Base-by-base conservation (phyloP, 1,140 invertebrate species). In the Cepaea nemoralis region DNA sequence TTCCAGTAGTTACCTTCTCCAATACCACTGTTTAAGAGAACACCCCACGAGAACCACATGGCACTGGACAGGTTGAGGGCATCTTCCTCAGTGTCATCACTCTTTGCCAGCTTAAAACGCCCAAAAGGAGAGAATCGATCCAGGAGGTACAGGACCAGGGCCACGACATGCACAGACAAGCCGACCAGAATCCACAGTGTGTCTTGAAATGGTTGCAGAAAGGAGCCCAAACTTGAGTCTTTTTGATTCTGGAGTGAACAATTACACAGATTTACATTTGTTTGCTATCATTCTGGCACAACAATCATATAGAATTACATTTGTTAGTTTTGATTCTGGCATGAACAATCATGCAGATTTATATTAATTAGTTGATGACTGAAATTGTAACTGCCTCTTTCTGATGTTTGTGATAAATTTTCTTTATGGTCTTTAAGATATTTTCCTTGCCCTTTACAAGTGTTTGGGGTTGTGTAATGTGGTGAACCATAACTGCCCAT, bases 11-110 rank as follows among this genome's bases (percentile, higher is more conserved):
- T 67, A 95, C 98, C 98, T 96, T 99, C 98, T 81, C 98, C 98
- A 88, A 99, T 99, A 37, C 98, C 98, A 90, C 96, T 98, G 92
- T 99, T 99, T 6, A 99, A 93, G 2, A 99, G 93, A 39, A 99
- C 98, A 74, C 98, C 98, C 98, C 98, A 99, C 71, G 98, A 97
- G 93, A 99, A 99, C 98, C 99, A 99, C 90, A 99, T 98, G 24
- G 99, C 98, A 89, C 97, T 98, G 35, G 97, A 99, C 45, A 99
- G 93, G 92, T 99, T 99, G 1, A 99, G 93, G 22, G 98, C 97
- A 91, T 99, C 97, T 92, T 99, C 98, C 92, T 99, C 98, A 22
- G 97, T 98, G 78, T 92, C 96, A 77, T 92, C 96, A 92, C 92
- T 96, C 83, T 91, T 91, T 42, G 92, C 90, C 79, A 92, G 85